Percentiles rank a stretch among this genome's conserved stretches.
Conservation (phyloP, 2,113 vertebrate species). For the Diadophis punctatus region DNA sequence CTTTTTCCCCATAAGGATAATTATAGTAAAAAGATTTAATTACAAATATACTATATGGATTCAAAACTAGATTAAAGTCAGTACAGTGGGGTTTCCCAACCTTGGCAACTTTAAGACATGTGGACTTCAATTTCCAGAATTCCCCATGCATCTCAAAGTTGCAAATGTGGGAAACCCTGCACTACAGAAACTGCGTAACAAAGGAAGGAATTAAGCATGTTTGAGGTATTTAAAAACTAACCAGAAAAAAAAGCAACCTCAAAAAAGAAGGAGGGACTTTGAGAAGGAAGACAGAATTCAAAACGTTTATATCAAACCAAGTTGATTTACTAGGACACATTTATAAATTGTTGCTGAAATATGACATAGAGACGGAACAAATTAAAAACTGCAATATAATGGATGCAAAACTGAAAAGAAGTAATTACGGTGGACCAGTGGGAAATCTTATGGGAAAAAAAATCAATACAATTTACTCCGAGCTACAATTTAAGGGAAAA, state of each 20-base stretch:
- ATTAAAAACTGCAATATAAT: neutral
- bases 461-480: neutral
- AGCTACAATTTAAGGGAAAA: neutral
- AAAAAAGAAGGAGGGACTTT: neutral
- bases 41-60: neutral
- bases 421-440: neutral
- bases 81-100: neutral
- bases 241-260: neutral
- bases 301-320: neutral
- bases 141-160: neutral
- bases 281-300: neutral
- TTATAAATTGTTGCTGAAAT: neutral
- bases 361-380: neutral
- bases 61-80: neutral
- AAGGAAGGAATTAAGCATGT: neutral
- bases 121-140: neutral
- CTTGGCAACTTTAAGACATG: neutral
- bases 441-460: neutral
- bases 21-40: neutral
- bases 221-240: neutral
- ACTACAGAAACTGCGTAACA: neutral
- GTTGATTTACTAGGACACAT: neutral
- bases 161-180: neutral
- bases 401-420: neutral
- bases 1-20: neutral